Evolutionary conservation across 2,888 invertebrate species (phyloP).

Genomic region (Hypena proboscidalis): DNA sequence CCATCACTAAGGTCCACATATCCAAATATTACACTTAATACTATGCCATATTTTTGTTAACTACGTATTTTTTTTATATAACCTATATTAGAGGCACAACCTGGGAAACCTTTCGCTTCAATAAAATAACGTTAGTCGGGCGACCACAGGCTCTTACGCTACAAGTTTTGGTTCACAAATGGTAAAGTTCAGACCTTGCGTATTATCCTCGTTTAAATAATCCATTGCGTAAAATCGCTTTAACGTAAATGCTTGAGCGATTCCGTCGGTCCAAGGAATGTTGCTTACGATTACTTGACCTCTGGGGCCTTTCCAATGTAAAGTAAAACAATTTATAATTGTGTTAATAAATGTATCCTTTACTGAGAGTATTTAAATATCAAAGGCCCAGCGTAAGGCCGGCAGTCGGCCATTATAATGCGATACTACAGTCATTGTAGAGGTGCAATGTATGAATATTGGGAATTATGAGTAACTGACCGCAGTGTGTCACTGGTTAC

Average conservation of each 20-base stretch:
- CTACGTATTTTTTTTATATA: too few relatives aligned
- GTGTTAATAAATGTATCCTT: slow-evolving; percentile 56
- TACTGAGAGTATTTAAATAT: slow-evolving; percentile 58
- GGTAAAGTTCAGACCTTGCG: slow-evolving; percentile 42
- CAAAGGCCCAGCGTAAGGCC: slow-evolving; percentile 55
- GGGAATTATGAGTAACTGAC: slow-evolving; percentile 53
- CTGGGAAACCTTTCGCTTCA: too few relatives aligned
- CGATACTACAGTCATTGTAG: slow-evolving; percentile 9
- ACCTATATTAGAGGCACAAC: too few relatives aligned
- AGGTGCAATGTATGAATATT: slow-evolving; percentile 29
- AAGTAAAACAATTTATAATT: slow-evolving; percentile 36
- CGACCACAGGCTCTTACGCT: too few relatives aligned
- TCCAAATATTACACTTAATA: too few relatives aligned
- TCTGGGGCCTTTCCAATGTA: slow-evolving; percentile 37
- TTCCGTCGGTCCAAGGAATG: slow-evolving; percentile 33
- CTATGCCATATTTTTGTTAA: too few relatives aligned
- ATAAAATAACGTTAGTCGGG: too few relatives aligned
- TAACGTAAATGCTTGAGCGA: slow-evolving; percentile 33
- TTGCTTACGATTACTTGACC: slow-evolving; percentile 37
- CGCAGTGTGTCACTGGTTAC: slow-evolving; percentile 59
- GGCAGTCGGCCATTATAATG: slow-evolving; percentile 21
- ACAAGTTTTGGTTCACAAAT: slow-evolving; percentile 37
- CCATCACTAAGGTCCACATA: too few relatives aligned
- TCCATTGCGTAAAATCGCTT: slow-evolving; percentile 44
- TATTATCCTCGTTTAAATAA: slow-evolving; percentile 35